Conservation (phyloP, 2,888 invertebrate species). For the Chromoteleia sp. region DNA sequence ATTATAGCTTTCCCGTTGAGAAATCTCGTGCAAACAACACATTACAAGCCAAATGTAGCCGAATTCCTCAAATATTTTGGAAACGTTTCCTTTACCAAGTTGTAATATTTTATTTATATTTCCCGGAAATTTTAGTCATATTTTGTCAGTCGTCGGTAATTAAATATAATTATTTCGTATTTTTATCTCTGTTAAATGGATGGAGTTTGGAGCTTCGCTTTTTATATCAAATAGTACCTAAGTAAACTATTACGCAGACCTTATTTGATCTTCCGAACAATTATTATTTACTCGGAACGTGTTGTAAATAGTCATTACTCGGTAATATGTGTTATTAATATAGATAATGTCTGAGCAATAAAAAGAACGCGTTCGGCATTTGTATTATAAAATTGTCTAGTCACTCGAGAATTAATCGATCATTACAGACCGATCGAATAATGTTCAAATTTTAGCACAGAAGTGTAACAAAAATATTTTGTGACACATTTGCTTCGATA, state of each 20-base stretch:
- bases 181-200: not conserved
- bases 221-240: too few species aligned
- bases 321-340: constrained; percentile 26
- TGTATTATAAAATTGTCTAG: constrained; percentile 25
- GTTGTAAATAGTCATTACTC: constrained; percentile 13
- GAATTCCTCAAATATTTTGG: constrained; percentile 45
- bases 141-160: not conserved
- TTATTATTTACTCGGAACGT: not conserved
- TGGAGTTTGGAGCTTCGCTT: not conserved
- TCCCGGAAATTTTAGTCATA: constrained; percentile 4
- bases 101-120: constrained; percentile 25
- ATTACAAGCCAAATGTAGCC: constrained; percentile 32
- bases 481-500: too few species aligned
- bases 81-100: constrained; percentile 18
- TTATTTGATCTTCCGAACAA: not conserved
- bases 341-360: not conserved
- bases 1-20: constrained; percentile 47
- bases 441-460: constrained; percentile 22
- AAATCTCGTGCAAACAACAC: constrained; percentile 50
- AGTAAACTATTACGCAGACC: not conserved
- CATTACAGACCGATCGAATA: constrained; percentile 30
- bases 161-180: not conserved
- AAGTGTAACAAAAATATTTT: too few species aligned
- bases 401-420: constrained; percentile 44
- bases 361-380: constrained; percentile 15